These are phyloP conservation scores for Cheilosia vulpina DNA, from an alignment of 2,888 invertebrate genomes.

Conservation along the genomic window DNA sequence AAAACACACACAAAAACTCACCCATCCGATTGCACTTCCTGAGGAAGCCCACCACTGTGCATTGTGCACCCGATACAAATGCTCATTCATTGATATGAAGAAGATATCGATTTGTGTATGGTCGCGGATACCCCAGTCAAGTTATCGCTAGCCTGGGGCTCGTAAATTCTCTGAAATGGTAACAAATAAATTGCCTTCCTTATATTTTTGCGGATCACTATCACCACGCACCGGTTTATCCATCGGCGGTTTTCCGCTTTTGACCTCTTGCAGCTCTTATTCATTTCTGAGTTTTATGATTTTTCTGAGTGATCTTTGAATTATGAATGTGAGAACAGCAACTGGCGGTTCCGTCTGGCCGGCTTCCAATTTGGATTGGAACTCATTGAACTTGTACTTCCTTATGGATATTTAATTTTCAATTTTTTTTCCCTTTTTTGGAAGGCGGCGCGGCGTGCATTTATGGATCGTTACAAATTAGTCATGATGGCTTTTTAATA, in stretches of 20 bases:
- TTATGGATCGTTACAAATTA: slow-evolving; percentile 71
- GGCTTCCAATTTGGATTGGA: slow-evolving; percentile 10
- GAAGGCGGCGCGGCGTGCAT: slow-evolving; percentile 23
- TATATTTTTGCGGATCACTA: slow-evolving; percentile 57
- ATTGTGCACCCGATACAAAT: slow-evolving; percentile 20
- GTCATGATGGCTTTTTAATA: slow-evolving; percentile 75
- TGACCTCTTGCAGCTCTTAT: slow-evolving; percentile 41
- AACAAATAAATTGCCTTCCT: slow-evolving; percentile 54
- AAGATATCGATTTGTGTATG: slow-evolving; percentile 30
- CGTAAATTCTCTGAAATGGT: slow-evolving; percentile 64
- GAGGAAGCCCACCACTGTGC: slow-evolving; percentile 37
- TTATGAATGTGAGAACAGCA: slow-evolving; percentile 49
- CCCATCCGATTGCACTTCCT: slow-evolving; percentile 59
- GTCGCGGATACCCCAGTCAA: slow-evolving; percentile 18
- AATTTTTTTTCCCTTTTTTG: slow-evolving; percentile 24
- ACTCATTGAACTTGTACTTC: slow-evolving; percentile 38
- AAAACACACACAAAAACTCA: slow-evolving; percentile 26
- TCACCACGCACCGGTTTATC: slow-evolving; percentile 60
- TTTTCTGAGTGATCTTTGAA: slow-evolving; percentile 66
- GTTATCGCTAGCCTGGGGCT: slow-evolving; percentile 43
- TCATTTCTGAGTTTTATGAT: slow-evolving; percentile 69
- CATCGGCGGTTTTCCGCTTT: slow-evolving; percentile 28
- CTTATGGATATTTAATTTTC: slow-evolving; percentile 66
- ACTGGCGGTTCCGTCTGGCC: slow-evolving; percentile 36
- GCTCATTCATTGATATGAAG: slow-evolving; percentile 24